Conservation (phyloP, 2,113 vertebrate species). For the Crotalus helleri region DNA sequence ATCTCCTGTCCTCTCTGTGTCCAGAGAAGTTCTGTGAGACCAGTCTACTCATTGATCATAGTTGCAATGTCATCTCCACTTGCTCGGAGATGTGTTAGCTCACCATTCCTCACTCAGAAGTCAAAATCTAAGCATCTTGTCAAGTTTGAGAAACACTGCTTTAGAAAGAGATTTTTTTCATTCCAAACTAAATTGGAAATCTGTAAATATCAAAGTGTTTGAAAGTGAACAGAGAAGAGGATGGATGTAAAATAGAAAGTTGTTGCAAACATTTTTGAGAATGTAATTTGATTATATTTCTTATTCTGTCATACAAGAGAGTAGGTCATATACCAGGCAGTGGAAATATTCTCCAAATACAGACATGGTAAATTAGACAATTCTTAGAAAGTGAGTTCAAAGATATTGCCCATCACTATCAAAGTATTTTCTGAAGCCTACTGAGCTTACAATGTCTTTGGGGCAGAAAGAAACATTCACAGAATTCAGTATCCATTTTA, state of each 20-base stretch:
- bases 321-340: not conserved
- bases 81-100: not conserved
- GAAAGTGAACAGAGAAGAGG: not conserved
- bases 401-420: not conserved
- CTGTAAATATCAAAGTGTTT: constrained; percentile 43
- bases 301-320: not conserved
- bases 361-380: not conserved
- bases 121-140: not conserved
- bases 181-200: not conserved
- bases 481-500: not conserved
- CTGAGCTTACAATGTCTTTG: not conserved
- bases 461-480: not conserved
- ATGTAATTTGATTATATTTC: not conserved
- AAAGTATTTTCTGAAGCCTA: not conserved
- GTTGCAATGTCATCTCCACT: not conserved
- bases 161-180: not conserved
- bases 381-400: not conserved
- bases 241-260: too few relatives aligned
- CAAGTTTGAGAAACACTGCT: not conserved
- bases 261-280: not conserved
- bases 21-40: not conserved
- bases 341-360: not conserved
- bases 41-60: not conserved
- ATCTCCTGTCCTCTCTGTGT: not conserved
- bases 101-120: not conserved